Percentiles rank a stretch among this genome's conserved stretches.
These are phyloP conservation scores for Aphaenogaster rudis DNA, from an alignment of 1,140 invertebrate genomes.

Conservation along the genomic window DNA sequence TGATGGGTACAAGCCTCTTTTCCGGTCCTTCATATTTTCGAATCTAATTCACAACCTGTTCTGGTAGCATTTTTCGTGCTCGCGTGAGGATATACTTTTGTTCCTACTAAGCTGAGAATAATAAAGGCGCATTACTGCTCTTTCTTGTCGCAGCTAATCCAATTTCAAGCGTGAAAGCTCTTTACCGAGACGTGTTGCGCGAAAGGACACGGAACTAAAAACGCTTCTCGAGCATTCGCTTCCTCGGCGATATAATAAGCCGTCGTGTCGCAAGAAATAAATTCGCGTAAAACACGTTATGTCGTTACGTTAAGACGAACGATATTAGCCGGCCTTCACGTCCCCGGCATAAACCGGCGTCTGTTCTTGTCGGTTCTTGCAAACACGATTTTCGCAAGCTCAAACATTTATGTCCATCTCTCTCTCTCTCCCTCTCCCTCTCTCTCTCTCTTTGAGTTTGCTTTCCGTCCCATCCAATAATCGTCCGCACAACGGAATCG, in stretches of 20 bases:
- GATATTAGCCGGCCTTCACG: slow-evolving; percentile 36
- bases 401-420: neutral
- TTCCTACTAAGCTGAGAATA: slow-evolving; percentile 35
- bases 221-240: slow-evolving; percentile 28
- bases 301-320: slow-evolving; percentile 40
- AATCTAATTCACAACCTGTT: neutral
- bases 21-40: neutral
- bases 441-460: slow-evolving; percentile 11
- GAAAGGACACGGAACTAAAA: slow-evolving; percentile 44
- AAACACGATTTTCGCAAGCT: slow-evolving; percentile 37
- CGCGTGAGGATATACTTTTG: neutral
- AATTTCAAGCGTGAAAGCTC: slow-evolving; percentile 58
- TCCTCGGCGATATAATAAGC: slow-evolving; percentile 49
- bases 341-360: slow-evolving; percentile 15
- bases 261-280: slow-evolving; percentile 47
- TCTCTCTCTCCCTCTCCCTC: neutral
- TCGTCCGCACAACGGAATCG: slow-evolving; percentile 55
- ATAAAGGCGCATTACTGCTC: slow-evolving; percentile 44
- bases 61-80: slow-evolving; percentile 6
- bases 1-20: neutral
- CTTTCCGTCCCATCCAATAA: neutral
- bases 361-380: slow-evolving; percentile 28
- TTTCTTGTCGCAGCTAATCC: slow-evolving; percentile 50
- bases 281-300: slow-evolving; percentile 46
- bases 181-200: slow-evolving; percentile 51